Conservation (phyloP, 2,888 invertebrate species). For the Hemaris fuciformis region DNA sequence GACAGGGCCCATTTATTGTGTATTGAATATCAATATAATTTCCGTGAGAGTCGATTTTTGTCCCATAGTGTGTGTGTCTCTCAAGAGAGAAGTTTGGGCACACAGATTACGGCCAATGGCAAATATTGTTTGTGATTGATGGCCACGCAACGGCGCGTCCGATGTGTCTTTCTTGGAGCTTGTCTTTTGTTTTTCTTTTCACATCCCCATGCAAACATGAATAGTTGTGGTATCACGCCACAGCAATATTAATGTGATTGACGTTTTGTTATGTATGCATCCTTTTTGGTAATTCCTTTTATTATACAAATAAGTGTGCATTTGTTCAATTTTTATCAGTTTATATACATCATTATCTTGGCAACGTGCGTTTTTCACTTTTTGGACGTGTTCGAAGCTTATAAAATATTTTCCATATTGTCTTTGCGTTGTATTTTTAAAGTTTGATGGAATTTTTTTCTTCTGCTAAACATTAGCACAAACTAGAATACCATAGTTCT, state of each 20-base stretch:
- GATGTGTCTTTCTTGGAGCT: slow-evolving; percentile 39
- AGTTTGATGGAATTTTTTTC: no score
- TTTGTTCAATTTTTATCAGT: no score
- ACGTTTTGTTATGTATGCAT: background rate
- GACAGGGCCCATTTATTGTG: slow-evolving; percentile 81
- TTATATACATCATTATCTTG: no score
- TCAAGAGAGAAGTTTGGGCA: slow-evolving; percentile 69
- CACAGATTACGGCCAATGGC: slow-evolving; percentile 77
- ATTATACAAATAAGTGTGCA: no score
- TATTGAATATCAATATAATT: slow-evolving; percentile 83
- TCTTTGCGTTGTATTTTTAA: no score
- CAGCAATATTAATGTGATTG: background rate
- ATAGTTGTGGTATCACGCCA: background rate
- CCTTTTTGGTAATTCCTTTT: no score
- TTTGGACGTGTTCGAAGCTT: no score
- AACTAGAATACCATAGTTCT: no score
- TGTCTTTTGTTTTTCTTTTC: slow-evolving; percentile 5
- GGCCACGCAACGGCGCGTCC: slow-evolving; percentile 51
- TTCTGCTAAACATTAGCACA: no score
- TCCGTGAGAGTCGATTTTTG: slow-evolving; percentile 80
- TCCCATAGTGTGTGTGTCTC: slow-evolving; percentile 69
- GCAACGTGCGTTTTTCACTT: no score
- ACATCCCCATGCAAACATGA: background rate
- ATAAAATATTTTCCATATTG: no score
- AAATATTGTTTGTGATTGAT: slow-evolving; percentile 77